phyloP scores from a whole-genome alignment of 2,113 vertebrate genomes.

The Bolborhynchus lineola region DNA sequence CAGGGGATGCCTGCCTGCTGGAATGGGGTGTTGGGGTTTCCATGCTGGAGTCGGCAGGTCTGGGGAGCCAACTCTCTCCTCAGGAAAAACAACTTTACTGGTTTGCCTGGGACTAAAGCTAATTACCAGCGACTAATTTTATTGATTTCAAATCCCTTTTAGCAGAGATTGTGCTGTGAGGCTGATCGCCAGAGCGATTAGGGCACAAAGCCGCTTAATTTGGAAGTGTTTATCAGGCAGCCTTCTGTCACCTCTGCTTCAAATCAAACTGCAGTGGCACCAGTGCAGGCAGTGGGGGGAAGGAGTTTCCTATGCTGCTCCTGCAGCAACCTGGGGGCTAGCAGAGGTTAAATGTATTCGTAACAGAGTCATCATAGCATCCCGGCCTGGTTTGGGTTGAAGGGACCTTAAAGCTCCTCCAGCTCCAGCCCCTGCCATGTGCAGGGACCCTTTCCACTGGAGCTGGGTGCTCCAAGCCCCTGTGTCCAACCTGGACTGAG shows the following conservation, averaged over 20 bases:
- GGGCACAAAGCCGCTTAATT: slow-evolving; percentile 66
- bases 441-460: background rate
- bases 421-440: background rate
- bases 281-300: background rate
- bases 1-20: accelerated
- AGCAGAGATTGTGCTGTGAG: slow-evolving; percentile 58
- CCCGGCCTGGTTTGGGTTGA: background rate
- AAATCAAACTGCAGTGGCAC: background rate
- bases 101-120: slow-evolving; percentile 49
- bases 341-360: background rate
- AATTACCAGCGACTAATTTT: slow-evolving; percentile 68
- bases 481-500: background rate
- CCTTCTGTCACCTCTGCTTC: slow-evolving; percentile 63
- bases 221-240: slow-evolving; percentile 64
- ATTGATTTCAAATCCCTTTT: slow-evolving; percentile 71
- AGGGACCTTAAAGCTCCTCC: background rate
- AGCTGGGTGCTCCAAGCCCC: background rate
- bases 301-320: background rate
- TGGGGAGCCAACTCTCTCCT: background rate
- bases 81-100: slow-evolving; percentile 21
- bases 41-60: accelerated
- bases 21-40: accelerated
- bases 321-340: background rate
- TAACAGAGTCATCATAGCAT: background rate
- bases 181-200: slow-evolving; percentile 64